Base-by-base conservation (phyloP, 2,888 invertebrate species). In the Alcis repandata region DNA sequence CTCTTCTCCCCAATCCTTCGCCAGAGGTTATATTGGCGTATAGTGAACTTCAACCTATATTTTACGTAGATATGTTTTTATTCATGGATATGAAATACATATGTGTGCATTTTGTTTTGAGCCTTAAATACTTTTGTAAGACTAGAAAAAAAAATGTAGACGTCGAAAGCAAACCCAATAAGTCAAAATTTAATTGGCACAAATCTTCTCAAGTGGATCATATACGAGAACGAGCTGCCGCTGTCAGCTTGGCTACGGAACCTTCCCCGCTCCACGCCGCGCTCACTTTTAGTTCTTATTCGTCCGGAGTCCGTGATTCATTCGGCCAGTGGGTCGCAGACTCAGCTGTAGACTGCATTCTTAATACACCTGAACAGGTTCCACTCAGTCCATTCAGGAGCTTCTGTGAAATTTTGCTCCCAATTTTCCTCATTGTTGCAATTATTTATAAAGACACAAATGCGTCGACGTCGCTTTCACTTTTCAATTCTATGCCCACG, bases 241-340 rank as follows among this genome's bases (percentile, higher is more conserved):
- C 40, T 22, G 41, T 54, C 15, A 15, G 46, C 22, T 33, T 51
- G 20, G 27, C 1, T 43, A 59, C 36, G 27, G 64, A 59, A 59
- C 64, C 59, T 9, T n/a, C 33, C 27, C 1, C 32, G 46, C 27
- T n/a, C 19, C 19, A 13, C 43, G 22, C 13, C 46, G 1, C 27
- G 0, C 17, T 2, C 19, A 27, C 40, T 38, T 38, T 40, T 27
- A 27, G 40, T 27, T 53, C 19, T 53, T 15, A 40, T 53, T 33
- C 10, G 27, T 13, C 27, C 4, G 41, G 7, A 6, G 41, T 17
- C 9, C 74, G 78, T 87, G 88, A 87, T 78, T 89, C 89, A 89
- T 79, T 84, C 80, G 87, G 86, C 76, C 86, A 89, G 78, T 88
- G 80, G 87, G 87, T 85, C 88, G 86, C 71, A 62, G 33, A 27